Base-by-base conservation (phyloP, 2,797 vertebrate species). In the Remorina albescens region DNA sequence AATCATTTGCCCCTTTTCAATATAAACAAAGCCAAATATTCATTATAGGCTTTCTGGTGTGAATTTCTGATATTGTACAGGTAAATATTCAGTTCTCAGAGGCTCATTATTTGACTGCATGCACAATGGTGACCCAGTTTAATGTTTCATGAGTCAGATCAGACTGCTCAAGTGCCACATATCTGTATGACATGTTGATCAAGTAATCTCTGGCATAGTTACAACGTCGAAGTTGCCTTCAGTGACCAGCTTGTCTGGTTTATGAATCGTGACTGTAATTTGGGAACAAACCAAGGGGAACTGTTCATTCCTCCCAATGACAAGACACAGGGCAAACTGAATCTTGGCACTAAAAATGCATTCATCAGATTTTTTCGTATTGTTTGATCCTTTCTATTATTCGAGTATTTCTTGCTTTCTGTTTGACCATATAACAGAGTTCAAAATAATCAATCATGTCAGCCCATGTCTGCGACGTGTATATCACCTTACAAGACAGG, bases 401-500 rank as follows among this genome's bases (percentile, higher is more conserved):
- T n/a, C n/a, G n/a, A n/a, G n/a, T n/a, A n/a, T n/a, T n/a, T n/a
- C n/a, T n/a, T n/a, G n/a, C n/a, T n/a, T n/a, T n/a, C n/a, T n/a
- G n/a, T n/a, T n/a, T n/a, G n/a, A n/a, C n/a, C n/a, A n/a, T n/a
- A n/a, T n/a, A n/a, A n/a, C n/a, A n/a, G n/a, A n/a, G n/a, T 5
- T 1, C 1, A 32, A 47, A 67, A 2, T 6, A 8, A 51, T 8
- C 26, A 4, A 23, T 8, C 1, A 3, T 2, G 58, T 19, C 15
- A 41, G 0, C 5, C 10, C 10, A 6, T 2, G 10, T 46, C 12
- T 49, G 9, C 15, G 1, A 47, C 4, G 12, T n/a, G 11, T 25
- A 21, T 6, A 23, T 21, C 61, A 80, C 11, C 78, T 47, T 30
- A 59, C 76, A 51, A 10, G 71, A 82, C 82, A 81, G 82, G 83